Evolutionary conservation across 2,797 vertebrate genomes (phyloP).

Genomic region (Phaenicophaeus curvirostris): DNA sequence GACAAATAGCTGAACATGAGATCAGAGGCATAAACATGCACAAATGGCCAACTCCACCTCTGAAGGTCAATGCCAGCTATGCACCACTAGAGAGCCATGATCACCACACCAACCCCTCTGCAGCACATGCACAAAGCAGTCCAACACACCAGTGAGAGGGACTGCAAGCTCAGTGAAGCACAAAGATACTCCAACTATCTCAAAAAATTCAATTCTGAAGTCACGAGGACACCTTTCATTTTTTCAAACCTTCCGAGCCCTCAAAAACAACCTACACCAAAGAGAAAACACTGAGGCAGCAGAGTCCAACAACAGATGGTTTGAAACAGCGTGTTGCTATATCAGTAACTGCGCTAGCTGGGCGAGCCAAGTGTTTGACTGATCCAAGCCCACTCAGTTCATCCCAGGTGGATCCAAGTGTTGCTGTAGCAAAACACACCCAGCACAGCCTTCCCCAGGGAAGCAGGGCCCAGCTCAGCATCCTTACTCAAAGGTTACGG

Average conservation of each 20-base stretch:
- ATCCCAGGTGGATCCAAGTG: background rate
- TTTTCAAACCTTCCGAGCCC: background rate
- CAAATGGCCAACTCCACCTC: background rate
- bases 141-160: accelerated
- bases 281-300: background rate
- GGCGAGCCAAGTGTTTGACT: accelerated
- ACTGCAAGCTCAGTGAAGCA: background rate
- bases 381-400: background rate
- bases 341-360: background rate
- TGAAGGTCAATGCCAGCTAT: background rate
- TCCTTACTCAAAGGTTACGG: background rate
- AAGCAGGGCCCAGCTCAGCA: background rate
- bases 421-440: background rate
- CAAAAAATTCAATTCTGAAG: background rate
- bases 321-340: background rate
- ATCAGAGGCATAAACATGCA: background rate
- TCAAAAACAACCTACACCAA: background rate
- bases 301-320: background rate
- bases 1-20: background rate
- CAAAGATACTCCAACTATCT: background rate
- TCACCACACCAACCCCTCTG: background rate
- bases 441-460: background rate
- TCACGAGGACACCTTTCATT: background rate
- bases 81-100: background rate
- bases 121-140: background rate